Evolutionary conservation across 2,888 invertebrate genomes (phyloP), one percentile per base, ranked within the genome.

Genomic region (Julus scandinavius): DNA sequence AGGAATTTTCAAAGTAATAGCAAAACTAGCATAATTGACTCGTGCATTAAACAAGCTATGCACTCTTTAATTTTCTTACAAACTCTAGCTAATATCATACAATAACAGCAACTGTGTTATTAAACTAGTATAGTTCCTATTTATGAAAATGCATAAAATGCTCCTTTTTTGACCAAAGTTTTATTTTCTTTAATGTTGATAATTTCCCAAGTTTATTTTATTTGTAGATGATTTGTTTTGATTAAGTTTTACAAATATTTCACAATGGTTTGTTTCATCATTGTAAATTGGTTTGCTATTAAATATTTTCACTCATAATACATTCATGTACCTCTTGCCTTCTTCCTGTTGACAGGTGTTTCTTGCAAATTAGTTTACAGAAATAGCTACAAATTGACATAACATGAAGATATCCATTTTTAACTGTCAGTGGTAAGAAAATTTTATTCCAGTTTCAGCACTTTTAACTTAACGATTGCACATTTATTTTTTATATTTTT

Each of bases 211-310:
- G 80, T 80, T 80, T 80, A 80, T 80, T 80, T 38, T 38, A 15
- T 17, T 13, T 54, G 54, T 54, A 54, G 54, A 54, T 54, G 54
- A 54, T 13, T 54, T 45, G 45, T 45, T 45, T 45, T 45, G 45
- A 45, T 45, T 45, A 54, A 63, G 80, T 80, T 80, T 40, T 80
- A 40, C 13, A 80, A 80, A 80, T 13, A 15, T 80, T 38, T 80
- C 11, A 80, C 38, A 80, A 38, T 80, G 80, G 80, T 80, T 15
- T 80, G 80, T 80, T 80, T 80, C 38, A 80, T 80, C 38, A 80
- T 80, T 80, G 80, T 38, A 15, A 80, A 80, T 80, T 38, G 38
- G 38, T 80, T 80, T 80, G 15, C 15, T 15, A 80, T 80, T 80
- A 80, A 80, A 80, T 29, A 80, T 80, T 40, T 80, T 38, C 80